Evolutionary conservation across 1,140 invertebrate genomes (phyloP).

Genomic region (Conus ventricosus): DNA sequence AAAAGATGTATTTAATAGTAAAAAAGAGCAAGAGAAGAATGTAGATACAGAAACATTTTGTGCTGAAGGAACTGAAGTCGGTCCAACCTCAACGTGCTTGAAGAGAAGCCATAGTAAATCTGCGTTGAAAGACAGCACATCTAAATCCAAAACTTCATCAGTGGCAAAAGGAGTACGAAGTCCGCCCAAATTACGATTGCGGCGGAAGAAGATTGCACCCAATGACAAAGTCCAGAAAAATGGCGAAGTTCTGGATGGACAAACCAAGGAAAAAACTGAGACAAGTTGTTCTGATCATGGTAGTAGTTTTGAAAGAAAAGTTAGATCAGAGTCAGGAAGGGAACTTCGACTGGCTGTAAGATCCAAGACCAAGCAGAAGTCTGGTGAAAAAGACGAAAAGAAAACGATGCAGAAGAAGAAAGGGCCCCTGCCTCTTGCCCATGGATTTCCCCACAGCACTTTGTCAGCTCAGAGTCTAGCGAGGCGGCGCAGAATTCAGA

Average conservation of each 20-base stretch:
- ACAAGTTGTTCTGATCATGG: background rate
- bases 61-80: background rate
- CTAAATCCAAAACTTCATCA: background rate
- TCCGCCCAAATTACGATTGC: slow-evolving; percentile 18
- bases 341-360: background rate
- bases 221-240: background rate
- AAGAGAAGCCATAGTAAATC: background rate
- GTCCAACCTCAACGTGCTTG: background rate
- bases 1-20: background rate
- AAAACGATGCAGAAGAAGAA: background rate
- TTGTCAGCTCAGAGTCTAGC: background rate
- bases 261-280: background rate
- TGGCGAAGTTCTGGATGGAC: background rate
- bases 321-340: background rate
- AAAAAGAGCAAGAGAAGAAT: slow-evolving; percentile 6
- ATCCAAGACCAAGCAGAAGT: background rate
- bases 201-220: slow-evolving; percentile 2
- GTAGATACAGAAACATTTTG: background rate
- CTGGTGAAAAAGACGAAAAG: background rate
- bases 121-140: background rate
- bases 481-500: background rate
- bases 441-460: background rate
- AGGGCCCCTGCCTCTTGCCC: background rate
- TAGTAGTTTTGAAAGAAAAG: background rate
- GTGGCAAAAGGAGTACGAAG: background rate